These are phyloP conservation scores for Brachionus manjavacas DNA, from an alignment of 1,140 invertebrate species.

Conservation along the genomic window DNA sequence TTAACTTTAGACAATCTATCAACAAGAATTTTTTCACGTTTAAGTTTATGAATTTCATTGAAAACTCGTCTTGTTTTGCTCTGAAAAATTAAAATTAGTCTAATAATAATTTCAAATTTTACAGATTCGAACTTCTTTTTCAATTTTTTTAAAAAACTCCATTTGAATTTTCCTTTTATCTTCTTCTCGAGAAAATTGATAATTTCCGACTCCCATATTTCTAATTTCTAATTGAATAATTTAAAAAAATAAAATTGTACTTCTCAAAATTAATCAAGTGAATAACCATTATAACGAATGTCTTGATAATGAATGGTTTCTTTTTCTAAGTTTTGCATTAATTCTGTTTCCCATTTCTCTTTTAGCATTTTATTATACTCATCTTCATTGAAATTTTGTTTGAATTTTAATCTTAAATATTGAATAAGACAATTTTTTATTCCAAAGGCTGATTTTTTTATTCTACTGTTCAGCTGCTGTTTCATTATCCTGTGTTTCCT, in stretches of 20 bases:
- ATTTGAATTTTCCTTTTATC: conserved; percentile 13
- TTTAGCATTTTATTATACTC: conserved; percentile 8
- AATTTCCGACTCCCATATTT: conserved; percentile 42
- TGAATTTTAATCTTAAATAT: neutral
- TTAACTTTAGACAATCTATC: conserved; percentile 27
- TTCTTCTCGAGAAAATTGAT: conserved; percentile 22
- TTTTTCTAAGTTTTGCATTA: conserved; percentile 21
- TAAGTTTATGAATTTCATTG: conserved; percentile 27
- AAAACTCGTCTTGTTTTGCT: conserved; percentile 17
- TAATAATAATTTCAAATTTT: neutral
- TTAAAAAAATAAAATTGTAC: neutral
- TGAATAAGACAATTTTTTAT: neutral
- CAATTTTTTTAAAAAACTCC: conserved; percentile 41
- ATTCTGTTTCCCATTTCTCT: conserved; percentile 34
- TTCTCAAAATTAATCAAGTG: neutral
- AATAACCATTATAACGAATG: conserved; percentile 20
- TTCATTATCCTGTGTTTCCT: neutral
- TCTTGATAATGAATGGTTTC: conserved; percentile 34
- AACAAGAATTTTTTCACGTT: conserved; percentile 19
- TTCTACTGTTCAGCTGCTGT: neutral
- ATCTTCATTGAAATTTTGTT: conserved; percentile 16
- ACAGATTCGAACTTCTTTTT: neutral
- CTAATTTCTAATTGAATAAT: neutral
- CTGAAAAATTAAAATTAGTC: neutral
- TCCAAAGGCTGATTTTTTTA: neutral